Conservation (phyloP, 1,140 invertebrate species). For the Aphelenchoides avenae region DNA sequence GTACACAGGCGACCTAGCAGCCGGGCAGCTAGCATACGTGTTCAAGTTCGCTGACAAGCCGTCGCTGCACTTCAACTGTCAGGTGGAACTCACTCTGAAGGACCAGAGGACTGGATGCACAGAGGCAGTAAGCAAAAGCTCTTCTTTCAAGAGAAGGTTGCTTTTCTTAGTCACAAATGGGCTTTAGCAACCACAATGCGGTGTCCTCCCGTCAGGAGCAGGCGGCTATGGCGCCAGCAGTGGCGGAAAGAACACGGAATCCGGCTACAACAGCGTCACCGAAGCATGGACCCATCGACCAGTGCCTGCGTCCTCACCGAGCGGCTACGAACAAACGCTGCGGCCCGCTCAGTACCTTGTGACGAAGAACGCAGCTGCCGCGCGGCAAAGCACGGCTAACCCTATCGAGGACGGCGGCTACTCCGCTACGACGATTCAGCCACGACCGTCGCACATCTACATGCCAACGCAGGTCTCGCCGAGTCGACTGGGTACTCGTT, state of each 20-base stretch:
- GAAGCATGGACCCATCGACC: not conserved
- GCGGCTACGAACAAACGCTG: not conserved
- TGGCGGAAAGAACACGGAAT: not conserved
- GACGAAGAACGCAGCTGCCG: too few species aligned
- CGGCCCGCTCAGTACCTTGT: too few species aligned
- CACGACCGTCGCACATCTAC: too few species aligned
- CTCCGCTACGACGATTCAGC: too few species aligned
- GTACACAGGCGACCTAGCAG: conserved; percentile 44
- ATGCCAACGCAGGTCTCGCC: too few species aligned
- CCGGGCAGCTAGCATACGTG: conserved; percentile 52
- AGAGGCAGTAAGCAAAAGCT: conserved; percentile 23
- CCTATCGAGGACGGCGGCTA: too few species aligned
- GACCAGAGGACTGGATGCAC: conserved; percentile 44
- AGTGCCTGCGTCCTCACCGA: not conserved
- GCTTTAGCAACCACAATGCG: conserved; percentile 44
- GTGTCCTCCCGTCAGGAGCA: not conserved
- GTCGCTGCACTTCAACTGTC: conserved; percentile 56
- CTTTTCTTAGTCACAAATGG: conserved; percentile 3
- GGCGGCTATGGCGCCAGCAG: conserved; percentile 10
- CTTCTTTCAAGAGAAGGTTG: conserved; percentile 10
- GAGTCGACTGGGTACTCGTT: too few species aligned
- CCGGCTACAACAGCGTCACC: not conserved
- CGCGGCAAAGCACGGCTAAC: too few species aligned
- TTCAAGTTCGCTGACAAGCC: conserved; percentile 58
- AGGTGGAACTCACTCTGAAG: conserved; percentile 53